These are phyloP conservation scores for Dascillus cervinus DNA, from an alignment of 2,888 invertebrate species.

Conservation along the genomic window DNA sequence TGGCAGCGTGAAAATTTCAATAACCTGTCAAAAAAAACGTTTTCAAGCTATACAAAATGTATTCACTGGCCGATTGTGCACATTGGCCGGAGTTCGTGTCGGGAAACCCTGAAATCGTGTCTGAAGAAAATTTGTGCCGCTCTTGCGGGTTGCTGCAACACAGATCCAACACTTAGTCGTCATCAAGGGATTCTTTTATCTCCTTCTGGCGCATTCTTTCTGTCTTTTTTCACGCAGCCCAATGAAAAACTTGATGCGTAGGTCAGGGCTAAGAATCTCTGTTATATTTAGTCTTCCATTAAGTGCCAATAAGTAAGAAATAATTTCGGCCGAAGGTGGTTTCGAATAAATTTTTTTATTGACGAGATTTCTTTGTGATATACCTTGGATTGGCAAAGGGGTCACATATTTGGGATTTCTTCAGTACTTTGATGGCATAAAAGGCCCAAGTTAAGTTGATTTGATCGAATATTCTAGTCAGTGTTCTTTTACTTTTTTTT, in stretches of 20 bases:
- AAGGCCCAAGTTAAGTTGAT: slow-evolving; percentile 36
- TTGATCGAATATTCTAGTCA: slow-evolving; percentile 43
- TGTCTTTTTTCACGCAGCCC: slow-evolving; percentile 19
- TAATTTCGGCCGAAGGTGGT: no score
- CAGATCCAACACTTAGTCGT: slow-evolving; percentile 15
- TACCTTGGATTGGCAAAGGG: slow-evolving; percentile 36
- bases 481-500: slow-evolving; percentile 39
- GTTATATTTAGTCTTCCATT: slow-evolving; percentile 24
- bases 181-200: slow-evolving; percentile 19
- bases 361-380: no score
- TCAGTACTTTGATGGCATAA: slow-evolving; percentile 38
- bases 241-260: slow-evolving; percentile 27
- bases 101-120: slow-evolving; percentile 11
- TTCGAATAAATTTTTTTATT: background rate
- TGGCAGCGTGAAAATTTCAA: no score
- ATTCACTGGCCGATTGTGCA: no score
- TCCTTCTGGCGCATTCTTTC: slow-evolving; percentile 16
- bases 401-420: slow-evolving; percentile 38
- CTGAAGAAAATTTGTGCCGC: no score
- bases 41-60: no score
- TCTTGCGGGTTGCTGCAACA: no score
- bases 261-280: slow-evolving; percentile 27
- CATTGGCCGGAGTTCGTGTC: slow-evolving; percentile 1
- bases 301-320: slow-evolving; percentile 13
- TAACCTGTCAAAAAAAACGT: no score